Percentiles rank a stretch among this genome's conserved stretches.
Conservation (phyloP, 1,140 invertebrate species). For the Zaprionus davidi region DNA sequence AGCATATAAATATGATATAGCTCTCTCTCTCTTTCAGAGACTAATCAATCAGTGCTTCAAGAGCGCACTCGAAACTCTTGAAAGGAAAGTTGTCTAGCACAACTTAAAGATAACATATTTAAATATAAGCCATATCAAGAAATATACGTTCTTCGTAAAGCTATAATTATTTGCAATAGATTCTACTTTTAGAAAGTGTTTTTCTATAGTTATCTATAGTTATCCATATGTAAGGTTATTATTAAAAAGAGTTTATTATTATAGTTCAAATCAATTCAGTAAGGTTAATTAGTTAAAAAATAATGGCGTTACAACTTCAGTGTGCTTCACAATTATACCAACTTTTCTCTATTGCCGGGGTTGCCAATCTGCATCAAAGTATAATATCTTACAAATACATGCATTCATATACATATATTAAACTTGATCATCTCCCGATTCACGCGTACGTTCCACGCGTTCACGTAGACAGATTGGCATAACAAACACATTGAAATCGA, state of each 20-base stretch:
- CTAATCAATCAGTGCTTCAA: constrained; percentile 10
- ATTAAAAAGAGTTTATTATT: too few relatives aligned
- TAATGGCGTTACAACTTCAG: too few relatives aligned
- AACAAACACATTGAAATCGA: neutral
- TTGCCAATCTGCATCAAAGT: too few relatives aligned
- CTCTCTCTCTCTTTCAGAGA: neutral
- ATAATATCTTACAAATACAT: too few relatives aligned
- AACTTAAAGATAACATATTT: neutral
- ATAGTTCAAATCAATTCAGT: too few relatives aligned
- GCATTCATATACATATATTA: too few relatives aligned
- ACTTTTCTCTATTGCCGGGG: too few relatives aligned
- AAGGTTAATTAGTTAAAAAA: too few relatives aligned
- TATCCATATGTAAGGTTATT: too few relatives aligned
- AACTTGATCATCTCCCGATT: too few relatives aligned
- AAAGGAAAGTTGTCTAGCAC: neutral
- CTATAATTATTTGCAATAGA: neutral
- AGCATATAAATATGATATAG: neutral
- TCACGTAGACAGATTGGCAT: neutral
- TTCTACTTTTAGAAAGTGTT: neutral
- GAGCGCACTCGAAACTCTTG: neutral
- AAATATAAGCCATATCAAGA: neutral
- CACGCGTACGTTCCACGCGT: neutral
- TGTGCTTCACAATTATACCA: too few relatives aligned
- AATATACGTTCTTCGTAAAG: neutral
- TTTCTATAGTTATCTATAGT: neutral